Conservation (phyloP, 2,797 vertebrate species). For the Trachops cirrhosus region DNA sequence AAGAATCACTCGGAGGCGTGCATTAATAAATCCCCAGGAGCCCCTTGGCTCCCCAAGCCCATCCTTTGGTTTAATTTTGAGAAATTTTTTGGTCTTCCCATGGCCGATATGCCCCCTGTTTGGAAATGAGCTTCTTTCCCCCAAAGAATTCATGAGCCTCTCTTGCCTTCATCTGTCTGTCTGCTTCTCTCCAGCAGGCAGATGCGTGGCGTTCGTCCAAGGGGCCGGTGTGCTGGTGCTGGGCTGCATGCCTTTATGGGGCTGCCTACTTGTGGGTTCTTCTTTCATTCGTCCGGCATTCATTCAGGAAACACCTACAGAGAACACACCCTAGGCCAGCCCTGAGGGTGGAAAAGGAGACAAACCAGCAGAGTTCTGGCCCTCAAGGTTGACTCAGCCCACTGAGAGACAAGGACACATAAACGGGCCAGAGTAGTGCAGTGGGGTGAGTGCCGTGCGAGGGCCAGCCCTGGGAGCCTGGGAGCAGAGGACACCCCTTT, state of each 20-base stretch:
- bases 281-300: background rate
- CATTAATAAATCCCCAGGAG: conserved; percentile 99
- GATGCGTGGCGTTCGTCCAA: background rate
- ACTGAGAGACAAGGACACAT: background rate
- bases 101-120: conserved; percentile 74
- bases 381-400: background rate
- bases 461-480: too few species aligned
- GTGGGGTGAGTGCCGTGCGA: background rate
- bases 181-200: conserved; percentile 46
- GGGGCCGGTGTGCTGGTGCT: background rate
- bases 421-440: background rate
- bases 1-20: conserved; percentile 92
- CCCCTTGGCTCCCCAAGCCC: conserved; percentile 90
- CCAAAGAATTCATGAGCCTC: conserved; percentile 79
- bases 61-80: conserved; percentile 94
- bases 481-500: background rate
- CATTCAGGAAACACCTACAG: background rate
- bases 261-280: background rate
- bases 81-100: conserved; percentile 85
- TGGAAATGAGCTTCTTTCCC: conserved; percentile 80
- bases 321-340: background rate
- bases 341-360: background rate
- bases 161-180: conserved; percentile 68
- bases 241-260: background rate
- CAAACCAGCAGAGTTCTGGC: background rate